Conservation (phyloP, 2,797 vertebrate species). For the Rhynchotus rufescens region DNA sequence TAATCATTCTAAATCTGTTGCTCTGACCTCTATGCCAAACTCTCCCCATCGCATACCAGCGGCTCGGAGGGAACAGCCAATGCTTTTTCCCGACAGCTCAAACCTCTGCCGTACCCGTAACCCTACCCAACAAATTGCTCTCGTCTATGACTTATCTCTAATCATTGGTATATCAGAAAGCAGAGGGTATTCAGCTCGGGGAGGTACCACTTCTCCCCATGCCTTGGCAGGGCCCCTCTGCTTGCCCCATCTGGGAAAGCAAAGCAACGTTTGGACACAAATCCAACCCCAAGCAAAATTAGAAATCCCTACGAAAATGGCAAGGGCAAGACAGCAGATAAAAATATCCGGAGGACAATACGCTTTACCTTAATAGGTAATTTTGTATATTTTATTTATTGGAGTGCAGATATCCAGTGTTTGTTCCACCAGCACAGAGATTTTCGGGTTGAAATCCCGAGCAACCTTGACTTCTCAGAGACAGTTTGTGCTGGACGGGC, state of each 20-base stretch:
- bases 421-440: neutral
- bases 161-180: neutral
- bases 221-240: neutral
- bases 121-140: neutral
- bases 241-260: neutral
- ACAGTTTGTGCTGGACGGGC: neutral
- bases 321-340: constrained; percentile 35
- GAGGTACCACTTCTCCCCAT: neutral
- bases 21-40: constrained; percentile 58
- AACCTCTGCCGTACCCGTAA: neutral
- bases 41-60: constrained; percentile 38
- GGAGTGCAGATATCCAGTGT: neutral
- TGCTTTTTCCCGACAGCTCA: constrained; percentile 23
- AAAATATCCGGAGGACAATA: constrained; percentile 50
- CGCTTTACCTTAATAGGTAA: constrained; percentile 59
- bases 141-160: neutral
- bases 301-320: constrained; percentile 45
- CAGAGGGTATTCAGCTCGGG: neutral
- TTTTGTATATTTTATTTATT: constrained; percentile 41
- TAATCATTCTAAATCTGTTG: constrained; percentile 53
- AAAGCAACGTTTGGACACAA: neutral
- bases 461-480: constrained; percentile 1
- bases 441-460: neutral
- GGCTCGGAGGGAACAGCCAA: constrained; percentile 17
- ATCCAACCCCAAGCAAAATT: constrained; percentile 1